Conservation (phyloP, 2,797 vertebrate genomes). For the Eptatretus atami region DNA sequence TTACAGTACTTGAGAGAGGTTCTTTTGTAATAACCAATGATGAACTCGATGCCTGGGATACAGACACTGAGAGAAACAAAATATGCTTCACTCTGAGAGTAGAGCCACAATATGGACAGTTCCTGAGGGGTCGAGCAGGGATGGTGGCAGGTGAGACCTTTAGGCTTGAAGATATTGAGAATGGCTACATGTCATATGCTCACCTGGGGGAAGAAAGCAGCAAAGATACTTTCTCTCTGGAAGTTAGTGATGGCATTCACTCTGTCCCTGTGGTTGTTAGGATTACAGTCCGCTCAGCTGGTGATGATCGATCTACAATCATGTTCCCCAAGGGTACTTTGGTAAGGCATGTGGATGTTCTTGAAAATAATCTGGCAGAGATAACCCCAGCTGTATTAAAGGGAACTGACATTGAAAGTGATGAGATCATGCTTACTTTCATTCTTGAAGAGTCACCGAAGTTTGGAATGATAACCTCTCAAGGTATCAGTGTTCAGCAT, state of each 20-base stretch:
- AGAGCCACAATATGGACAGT: conserved; percentile 21
- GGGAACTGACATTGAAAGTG: conserved; percentile 30
- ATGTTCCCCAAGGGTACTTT: conserved; percentile 20
- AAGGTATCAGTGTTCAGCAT: conserved; percentile 20
- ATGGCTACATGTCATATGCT: conserved; percentile 23
- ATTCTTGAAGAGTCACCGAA: conserved; percentile 34
- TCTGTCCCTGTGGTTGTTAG: conserved; percentile 27
- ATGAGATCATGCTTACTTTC: conserved; percentile 32
- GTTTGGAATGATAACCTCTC: conserved; percentile 30
- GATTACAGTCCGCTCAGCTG: conserved; percentile 21
- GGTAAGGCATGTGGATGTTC: conserved; percentile 27
- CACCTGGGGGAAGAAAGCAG: conserved; percentile 25
- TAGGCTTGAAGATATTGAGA: conserved; percentile 23
- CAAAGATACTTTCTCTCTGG: conserved; percentile 24
- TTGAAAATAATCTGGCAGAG: conserved; percentile 34
- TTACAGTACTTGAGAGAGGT: conserved; percentile 25
- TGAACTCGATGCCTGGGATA: conserved; percentile 33
- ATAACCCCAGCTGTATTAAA: conserved; percentile 33
- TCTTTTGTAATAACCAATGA: conserved; percentile 23
- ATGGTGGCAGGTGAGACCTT: conserved; percentile 32
- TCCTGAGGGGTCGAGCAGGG: conserved; percentile 25
- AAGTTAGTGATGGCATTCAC: conserved; percentile 36
- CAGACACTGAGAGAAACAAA: conserved; percentile 29
- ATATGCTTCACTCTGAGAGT: conserved; percentile 30
- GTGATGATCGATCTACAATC: conserved; percentile 25